A percentile compares a stretch with the other conserved stretches of the same genome.
These are phyloP conservation scores for Machimus rusticus DNA, from an alignment of 2,888 invertebrate genomes.

Conservation along the genomic window DNA sequence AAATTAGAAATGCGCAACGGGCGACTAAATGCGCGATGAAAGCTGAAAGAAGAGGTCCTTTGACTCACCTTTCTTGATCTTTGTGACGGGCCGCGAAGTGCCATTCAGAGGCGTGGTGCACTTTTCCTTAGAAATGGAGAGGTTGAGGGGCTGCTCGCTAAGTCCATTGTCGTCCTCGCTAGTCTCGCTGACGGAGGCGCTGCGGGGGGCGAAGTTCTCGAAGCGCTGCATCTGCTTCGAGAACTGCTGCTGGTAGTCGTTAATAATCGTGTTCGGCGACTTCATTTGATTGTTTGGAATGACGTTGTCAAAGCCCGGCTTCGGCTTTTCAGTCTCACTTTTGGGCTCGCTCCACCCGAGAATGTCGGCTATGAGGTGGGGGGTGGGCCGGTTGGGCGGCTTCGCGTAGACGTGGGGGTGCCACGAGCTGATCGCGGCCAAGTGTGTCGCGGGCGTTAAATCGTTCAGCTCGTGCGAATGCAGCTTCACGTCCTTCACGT, in stretches of 20 bases:
- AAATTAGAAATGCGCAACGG: neutral
- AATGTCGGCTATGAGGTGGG: slow-evolving; percentile 88
- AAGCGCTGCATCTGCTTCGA: slow-evolving; percentile 53
- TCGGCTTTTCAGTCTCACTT: slow-evolving; percentile 29
- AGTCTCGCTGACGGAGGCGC: slow-evolving; percentile 60
- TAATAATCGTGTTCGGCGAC: slow-evolving; percentile 60
- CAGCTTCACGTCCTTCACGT: neutral
- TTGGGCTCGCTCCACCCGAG: slow-evolving; percentile 68
- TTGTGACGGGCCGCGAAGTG: slow-evolving; percentile 53
- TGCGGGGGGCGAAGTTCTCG: slow-evolving; percentile 46
- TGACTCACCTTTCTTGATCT: slow-evolving; percentile 50
- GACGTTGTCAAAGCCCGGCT: slow-evolving; percentile 11
- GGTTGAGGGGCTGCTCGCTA: slow-evolving; percentile 67
- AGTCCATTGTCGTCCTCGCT: slow-evolving; percentile 62
- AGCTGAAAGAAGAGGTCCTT: neutral
- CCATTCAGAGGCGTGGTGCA: slow-evolving; percentile 55
- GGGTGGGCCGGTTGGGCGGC: slow-evolving; percentile 82
- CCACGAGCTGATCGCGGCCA: slow-evolving; percentile 68
- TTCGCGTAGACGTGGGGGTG: slow-evolving; percentile 89
- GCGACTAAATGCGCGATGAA: neutral
- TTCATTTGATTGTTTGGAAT: slow-evolving; percentile 50
- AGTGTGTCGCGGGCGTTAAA: neutral
- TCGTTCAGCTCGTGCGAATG: neutral
- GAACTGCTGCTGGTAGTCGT: slow-evolving; percentile 57
- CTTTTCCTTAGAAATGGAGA: slow-evolving; percentile 62